Percentiles rank a stretch among this genome's conserved stretches.
Evolutionary conservation across 2,888 invertebrate species (phyloP).

Genomic region (Spodoptera picta): DNA sequence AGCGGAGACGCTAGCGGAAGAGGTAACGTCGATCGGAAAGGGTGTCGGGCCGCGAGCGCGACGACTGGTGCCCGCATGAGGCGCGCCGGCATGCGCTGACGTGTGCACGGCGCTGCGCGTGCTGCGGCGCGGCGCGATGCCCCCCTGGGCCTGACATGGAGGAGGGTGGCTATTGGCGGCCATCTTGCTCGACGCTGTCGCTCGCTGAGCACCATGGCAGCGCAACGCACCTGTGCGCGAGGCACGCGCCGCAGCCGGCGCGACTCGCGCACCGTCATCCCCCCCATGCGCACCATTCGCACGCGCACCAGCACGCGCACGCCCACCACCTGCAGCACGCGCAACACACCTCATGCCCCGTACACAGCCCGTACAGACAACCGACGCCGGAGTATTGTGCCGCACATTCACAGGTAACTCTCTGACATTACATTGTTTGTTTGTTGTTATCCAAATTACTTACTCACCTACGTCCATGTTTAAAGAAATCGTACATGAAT

Average conservation of each 20-base stretch:
- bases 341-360: constrained; percentile 90
- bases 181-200: constrained; percentile 86
- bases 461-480: neutral
- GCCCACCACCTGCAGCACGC: constrained; percentile 82
- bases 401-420: constrained; percentile 83
- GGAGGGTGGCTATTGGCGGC: constrained; percentile 87
- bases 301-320: constrained; percentile 85
- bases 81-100: constrained; percentile 87
- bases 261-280: constrained; percentile 80
- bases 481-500: constrained; percentile 1
- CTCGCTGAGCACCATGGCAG: constrained; percentile 86
- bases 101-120: constrained; percentile 87
- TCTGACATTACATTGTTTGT: neutral
- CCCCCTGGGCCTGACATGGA: constrained; percentile 85
- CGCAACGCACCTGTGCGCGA: constrained; percentile 82
- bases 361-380: constrained; percentile 93
- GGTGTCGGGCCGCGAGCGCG: constrained; percentile 88
- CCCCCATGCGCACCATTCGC: constrained; percentile 78
- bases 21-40: constrained; percentile 77
- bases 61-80: constrained; percentile 88
- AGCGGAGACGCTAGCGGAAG: constrained; percentile 80
- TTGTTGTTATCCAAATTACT: neutral
- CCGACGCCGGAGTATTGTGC: constrained; percentile 86
- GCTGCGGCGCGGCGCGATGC: constrained; percentile 88
- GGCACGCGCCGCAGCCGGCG: constrained; percentile 81